Evolutionary conservation across 1,140 invertebrate genomes (phyloP).

Genomic region (Aphis craccivora): DNA sequence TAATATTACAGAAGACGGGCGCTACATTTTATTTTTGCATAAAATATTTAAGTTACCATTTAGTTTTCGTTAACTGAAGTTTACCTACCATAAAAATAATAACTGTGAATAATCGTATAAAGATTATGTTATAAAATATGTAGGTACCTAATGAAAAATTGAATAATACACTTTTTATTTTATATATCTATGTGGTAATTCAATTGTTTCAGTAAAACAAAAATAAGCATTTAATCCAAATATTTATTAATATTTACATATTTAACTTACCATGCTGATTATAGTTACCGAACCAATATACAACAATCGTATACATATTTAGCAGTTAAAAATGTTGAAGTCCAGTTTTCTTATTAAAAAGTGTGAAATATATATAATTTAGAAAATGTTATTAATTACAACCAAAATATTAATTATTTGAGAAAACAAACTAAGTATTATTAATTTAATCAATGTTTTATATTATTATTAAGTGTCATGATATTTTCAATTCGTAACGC

Average conservation of each 20-base stretch:
- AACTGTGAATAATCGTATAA: background rate
- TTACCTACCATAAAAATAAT: background rate
- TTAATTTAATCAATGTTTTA: background rate
- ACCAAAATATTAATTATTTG: background rate
- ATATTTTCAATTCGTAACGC: background rate
- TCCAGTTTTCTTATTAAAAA: background rate
- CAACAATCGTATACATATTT: background rate
- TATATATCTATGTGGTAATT: background rate
- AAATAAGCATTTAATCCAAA: background rate
- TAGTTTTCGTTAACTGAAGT: background rate
- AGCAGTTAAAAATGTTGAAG: background rate
- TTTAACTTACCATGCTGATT: background rate
- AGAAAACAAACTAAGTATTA: background rate
- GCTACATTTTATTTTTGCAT: background rate
- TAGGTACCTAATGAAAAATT: background rate
- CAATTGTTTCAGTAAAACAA: background rate
- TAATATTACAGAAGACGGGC: background rate
- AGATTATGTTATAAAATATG: background rate
- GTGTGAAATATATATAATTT: background rate
- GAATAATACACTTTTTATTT: background rate
- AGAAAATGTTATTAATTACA: background rate
- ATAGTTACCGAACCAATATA: background rate
- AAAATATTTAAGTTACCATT: background rate
- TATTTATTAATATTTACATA: background rate
- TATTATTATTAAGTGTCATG: background rate